Base-by-base conservation (phyloP, 2,888 invertebrate species). In the Philhelius pedissequus region DNA sequence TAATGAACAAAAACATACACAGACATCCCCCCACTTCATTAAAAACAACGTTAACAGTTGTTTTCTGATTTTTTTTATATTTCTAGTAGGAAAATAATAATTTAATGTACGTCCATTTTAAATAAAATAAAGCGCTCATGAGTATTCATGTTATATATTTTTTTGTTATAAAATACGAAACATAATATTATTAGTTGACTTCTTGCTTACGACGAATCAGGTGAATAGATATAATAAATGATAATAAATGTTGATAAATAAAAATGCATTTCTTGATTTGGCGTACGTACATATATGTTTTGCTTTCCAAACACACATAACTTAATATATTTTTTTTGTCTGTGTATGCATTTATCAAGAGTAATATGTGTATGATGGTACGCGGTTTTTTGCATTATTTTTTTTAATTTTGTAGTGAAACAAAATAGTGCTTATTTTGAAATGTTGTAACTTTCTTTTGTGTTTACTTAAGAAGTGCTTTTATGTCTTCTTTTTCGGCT, bases 401-500 rank as follows among this genome's bases (percentile, higher is more conserved):
- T 35, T 15, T 60, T 15, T 2, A 22, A 4, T 35, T 66, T 20
- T 18, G 18, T 66, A 20, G 8, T 58, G 13, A 58, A n/a, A 38
- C 38, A 58, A 58, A 32, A 40, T 32, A 58, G 43, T n/a, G 20
- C 7, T 20, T 13, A 48, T 18, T 20, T 7, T 35, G 18, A 13
- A 18, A 60, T 15, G 25, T 25, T n/a, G 5, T 13, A 20, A n/a
- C 20, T 7, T 40, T 15, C 1, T 68, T 60, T 22, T 38, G 45
- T 48, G 4, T 54, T 75, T 84, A 84, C 38, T 60, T 71, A 3
- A 84, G 68, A 56, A 84, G 75, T 13, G 35, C 32, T 43, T 80
- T 84, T n/a, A 98, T 98, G 92, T 98, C 98, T 87, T 96, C 95
- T 90, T 96, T 97, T 91, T 98, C 98, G 35, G 98, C 97, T 76